Evolutionary conservation across 2,888 invertebrate species (phyloP).

Genomic region (Periphyllus acericola): DNA sequence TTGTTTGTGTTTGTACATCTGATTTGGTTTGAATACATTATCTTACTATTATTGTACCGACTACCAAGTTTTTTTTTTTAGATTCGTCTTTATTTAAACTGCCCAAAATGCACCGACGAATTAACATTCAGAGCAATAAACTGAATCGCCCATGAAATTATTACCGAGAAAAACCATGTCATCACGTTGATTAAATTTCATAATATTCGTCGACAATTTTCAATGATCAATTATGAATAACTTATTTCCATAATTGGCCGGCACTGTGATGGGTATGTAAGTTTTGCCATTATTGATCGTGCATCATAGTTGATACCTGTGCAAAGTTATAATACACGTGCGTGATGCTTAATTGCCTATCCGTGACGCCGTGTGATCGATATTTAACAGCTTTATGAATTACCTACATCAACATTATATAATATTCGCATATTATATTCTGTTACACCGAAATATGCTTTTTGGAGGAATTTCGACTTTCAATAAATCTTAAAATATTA

Average conservation of each 20-base stretch:
- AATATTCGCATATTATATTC: neutral
- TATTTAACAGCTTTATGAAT: neutral
- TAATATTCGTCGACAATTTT: neutral
- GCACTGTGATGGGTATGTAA: neutral
- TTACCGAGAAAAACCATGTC: neutral
- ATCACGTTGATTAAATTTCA: neutral
- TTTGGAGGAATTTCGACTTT: too few species aligned
- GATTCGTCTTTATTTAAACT: neutral
- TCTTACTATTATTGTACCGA: too few species aligned
- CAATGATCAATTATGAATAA: neutral
- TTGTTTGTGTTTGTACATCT: too few species aligned
- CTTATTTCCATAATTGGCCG: neutral
- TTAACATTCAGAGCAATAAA: too few species aligned
- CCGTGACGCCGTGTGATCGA: slow-evolving; percentile 27
- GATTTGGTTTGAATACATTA: too few species aligned
- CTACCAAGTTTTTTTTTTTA: neutral
- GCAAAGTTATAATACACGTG: slow-evolving; percentile 21
- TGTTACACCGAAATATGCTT: too few species aligned
- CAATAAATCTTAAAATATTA: too few species aligned
- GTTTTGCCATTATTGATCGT: slow-evolving; percentile 3
- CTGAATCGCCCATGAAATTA: neutral
- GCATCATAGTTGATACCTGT: neutral
- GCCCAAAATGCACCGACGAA: too few species aligned
- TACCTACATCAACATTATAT: slow-evolving; percentile 1
- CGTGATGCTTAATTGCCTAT: slow-evolving; percentile 37